Evolutionary conservation across 2,113 vertebrate species (phyloP).

Genomic region (Motacilla alba): DNA sequence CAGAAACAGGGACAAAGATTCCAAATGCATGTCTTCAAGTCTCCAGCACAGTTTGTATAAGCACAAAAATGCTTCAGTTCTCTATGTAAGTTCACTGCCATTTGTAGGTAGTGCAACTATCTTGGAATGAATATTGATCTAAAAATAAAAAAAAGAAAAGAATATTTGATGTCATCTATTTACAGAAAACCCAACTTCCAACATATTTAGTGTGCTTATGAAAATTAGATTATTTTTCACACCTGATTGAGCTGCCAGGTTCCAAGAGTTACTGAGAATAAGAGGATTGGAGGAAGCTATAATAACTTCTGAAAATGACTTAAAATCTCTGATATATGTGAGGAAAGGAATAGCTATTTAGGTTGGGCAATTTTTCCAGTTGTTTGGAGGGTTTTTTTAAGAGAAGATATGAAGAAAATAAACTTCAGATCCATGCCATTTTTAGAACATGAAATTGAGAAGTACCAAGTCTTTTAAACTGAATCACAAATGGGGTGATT

Average conservation of each 20-base stretch:
- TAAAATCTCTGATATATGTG: neutral
- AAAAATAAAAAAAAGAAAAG: neutral
- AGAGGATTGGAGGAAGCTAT: neutral
- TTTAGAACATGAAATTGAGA: neutral
- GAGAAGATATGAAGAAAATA: neutral
- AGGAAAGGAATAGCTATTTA: neutral
- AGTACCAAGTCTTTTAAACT: neutral
- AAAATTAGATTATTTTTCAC: slow-evolving; percentile 46
- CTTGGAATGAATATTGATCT: neutral
- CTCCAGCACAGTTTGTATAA: neutral
- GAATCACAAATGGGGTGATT: neutral
- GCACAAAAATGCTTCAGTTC: neutral
- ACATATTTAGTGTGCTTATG: neutral
- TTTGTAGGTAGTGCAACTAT: neutral
- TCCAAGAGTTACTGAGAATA: neutral
- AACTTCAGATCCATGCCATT: neutral
- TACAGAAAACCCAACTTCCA: neutral
- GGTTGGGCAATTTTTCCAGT: neutral
- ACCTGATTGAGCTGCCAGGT: neutral
- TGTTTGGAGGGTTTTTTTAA: neutral
- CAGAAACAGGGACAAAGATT: slow-evolving; percentile 11
- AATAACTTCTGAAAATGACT: neutral
- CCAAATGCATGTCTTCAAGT: neutral
- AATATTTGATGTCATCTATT: neutral
- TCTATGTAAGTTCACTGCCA: neutral